A percentile compares a stretch with the other conserved stretches of the same genome.
Conservation (phyloP, 2,113 vertebrate genomes). For the Centropristis striata region DNA sequence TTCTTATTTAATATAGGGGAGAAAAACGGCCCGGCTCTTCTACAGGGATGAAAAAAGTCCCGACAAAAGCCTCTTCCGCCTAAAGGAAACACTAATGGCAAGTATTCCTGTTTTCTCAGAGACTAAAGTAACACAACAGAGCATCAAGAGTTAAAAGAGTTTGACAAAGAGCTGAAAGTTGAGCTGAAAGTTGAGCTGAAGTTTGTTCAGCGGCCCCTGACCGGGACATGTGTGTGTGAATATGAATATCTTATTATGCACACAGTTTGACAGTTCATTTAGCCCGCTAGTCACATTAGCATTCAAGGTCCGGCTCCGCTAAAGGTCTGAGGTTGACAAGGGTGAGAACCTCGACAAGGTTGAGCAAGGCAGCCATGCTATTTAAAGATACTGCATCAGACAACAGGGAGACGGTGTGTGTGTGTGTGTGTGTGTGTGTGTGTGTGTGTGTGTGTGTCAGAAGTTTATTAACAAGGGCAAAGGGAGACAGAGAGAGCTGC, state of each 20-base stretch:
- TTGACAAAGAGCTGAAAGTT: slow-evolving; percentile 20
- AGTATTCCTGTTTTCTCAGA: not conserved
- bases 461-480: slow-evolving; percentile 69
- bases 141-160: not conserved
- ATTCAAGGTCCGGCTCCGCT: slow-evolving; percentile 48
- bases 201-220: not conserved
- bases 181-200: slow-evolving; percentile 27
- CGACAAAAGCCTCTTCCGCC: no score
- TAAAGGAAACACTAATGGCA: not conserved
- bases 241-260: slow-evolving; percentile 68
- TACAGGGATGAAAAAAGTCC: no score
- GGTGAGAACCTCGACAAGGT: slow-evolving; percentile 66
- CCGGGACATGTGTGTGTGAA: slow-evolving; percentile 44
- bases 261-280: slow-evolving; percentile 31
- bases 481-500: slow-evolving; percentile 46
- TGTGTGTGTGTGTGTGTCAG: slow-evolving; percentile 22
- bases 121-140: not conserved
- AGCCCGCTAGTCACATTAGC: slow-evolving; percentile 52
- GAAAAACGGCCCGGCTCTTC: no score
- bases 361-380: slow-evolving; percentile 47
- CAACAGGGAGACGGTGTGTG: slow-evolving; percentile 16
- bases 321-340: slow-evolving; percentile 64
- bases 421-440: slow-evolving; percentile 8
- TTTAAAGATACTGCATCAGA: slow-evolving; percentile 66
- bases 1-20: no score